Conservation (phyloP, 2,888 invertebrate species). For the Drosophila robusta region DNA sequence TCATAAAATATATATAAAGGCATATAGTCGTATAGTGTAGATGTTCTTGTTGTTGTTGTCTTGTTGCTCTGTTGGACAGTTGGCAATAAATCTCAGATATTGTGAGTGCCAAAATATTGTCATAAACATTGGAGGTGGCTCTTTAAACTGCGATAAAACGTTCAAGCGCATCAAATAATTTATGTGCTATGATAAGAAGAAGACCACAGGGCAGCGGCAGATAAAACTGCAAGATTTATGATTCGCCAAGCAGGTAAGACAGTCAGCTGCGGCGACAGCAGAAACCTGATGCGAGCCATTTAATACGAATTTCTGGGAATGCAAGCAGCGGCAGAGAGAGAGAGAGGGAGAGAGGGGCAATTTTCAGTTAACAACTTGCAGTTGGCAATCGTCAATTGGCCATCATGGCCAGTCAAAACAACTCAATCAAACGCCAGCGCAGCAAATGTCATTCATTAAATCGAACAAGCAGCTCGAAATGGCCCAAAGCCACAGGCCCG, state of each 20-base stretch:
- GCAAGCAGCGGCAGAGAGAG: conserved; percentile 3
- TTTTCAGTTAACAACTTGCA: conserved; percentile 55
- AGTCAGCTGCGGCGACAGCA: conserved; percentile 1
- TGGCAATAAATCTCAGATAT: conserved; percentile 68
- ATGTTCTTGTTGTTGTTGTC: conserved; percentile 19
- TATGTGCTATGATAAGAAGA: conserved; percentile 64
- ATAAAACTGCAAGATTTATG: conserved; percentile 58
- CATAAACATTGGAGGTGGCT: conserved; percentile 64
- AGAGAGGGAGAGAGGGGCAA: conserved; percentile 14
- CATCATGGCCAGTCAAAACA: conserved; percentile 73
- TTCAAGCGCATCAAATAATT: conserved; percentile 74
- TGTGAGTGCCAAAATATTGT: conserved; percentile 70
- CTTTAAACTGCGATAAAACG: conserved; percentile 78
- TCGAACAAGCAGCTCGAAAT: conserved; percentile 61
- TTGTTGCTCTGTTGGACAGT: conserved; percentile 54
- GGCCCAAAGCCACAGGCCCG: conserved; percentile 49
- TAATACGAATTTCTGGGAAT: conserved; percentile 40
- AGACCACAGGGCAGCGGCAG: conserved; percentile 42
- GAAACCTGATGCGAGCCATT: conserved; percentile 23
- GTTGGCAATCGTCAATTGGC: conserved; percentile 60
- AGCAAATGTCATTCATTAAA: conserved; percentile 76
- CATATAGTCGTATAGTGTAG: conserved; percentile 30
- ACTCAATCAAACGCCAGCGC: conserved; percentile 72
- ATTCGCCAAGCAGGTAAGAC: conserved; percentile 25
- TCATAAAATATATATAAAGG: conserved; percentile 50